Base-by-base conservation (phyloP, 2,888 invertebrate genomes). In the Apomyelois bistriatella region DNA sequence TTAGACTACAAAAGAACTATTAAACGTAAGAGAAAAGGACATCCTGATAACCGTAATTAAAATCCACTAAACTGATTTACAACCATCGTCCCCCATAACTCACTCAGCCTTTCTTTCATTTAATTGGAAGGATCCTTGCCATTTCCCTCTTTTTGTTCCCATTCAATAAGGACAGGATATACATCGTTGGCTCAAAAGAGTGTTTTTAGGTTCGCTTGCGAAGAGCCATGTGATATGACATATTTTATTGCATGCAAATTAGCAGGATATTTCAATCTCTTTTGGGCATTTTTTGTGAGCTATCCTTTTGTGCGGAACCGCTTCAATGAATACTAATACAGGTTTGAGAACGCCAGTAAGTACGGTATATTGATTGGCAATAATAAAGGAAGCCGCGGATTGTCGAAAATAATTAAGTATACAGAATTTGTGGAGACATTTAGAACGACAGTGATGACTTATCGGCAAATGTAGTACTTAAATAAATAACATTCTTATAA, bases 221-320 rank as follows among this genome's bases (percentile, higher is more conserved):
- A 82, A 72, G 72, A 68, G 80, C 79, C 65, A 82, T 82, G 81
- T 77, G 82, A 88, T 87, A 88, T 89, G 88, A 86, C 87, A 83
- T 84, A 83, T 83, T 84, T 86, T 84, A 86, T 85, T 85, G 81
- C 73, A 65, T 80, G 79, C 85, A 88, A 89, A 89, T 89, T 89
- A 89, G 88, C 76, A 79, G 89, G 89, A 89, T 87, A 88, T 86
- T 82, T 86, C 88, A 85, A 86, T 89, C 88, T 53, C 64, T 68
- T 71, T 65, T 60, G 58, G 61, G 55, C 55, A 61, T 56, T 76
- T 74, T 74, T 81, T 82, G 42, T 46, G 41, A 8, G 41, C n/a
- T 73, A 65, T 66, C 60, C 62, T 62, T 55, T 53, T 50, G 51
- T 22, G 15, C 32, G 1, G 52, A 17, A 61, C 70, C 65, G 68